Evolutionary conservation across 1,140 invertebrate genomes (phyloP).

Genomic region (Drosophila pruinosa): DNA sequence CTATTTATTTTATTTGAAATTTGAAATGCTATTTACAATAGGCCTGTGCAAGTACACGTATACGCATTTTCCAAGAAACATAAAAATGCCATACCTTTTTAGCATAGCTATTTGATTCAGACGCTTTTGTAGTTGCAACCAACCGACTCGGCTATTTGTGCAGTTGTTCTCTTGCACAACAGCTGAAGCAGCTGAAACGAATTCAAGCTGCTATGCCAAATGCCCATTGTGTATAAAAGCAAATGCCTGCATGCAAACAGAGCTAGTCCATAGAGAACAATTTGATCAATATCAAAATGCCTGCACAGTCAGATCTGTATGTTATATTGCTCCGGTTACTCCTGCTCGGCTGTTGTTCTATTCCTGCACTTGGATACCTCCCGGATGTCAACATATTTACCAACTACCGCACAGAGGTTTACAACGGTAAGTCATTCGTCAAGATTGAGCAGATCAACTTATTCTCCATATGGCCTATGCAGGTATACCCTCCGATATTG

Average conservation of each 20-base stretch:
- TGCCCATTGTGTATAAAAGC: conserved; percentile 14
- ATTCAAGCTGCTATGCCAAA: neutral
- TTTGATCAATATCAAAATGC: neutral
- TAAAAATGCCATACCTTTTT: no score
- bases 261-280: neutral
- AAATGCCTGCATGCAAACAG: no score
- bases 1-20: no score
- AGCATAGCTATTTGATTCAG: no score
- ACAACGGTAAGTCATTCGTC: conserved; percentile 43
- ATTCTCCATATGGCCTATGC: no score
- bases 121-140: neutral
- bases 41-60: no score
- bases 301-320: neutral
- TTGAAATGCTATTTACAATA: no score
- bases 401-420: conserved; percentile 67
- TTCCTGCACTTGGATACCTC: conserved; percentile 29
- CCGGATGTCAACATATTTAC: conserved; percentile 69
- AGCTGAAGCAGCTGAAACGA: neutral
- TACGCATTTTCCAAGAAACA: no score
- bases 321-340: conserved; percentile 17
- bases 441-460: neutral
- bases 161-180: neutral
- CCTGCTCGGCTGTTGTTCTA: conserved; percentile 25
- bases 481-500: conserved; percentile 66
- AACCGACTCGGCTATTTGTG: neutral